These are phyloP conservation scores for Prosopocoilus inquinatus DNA, from an alignment of 2,888 invertebrate species.

Conservation along the genomic window DNA sequence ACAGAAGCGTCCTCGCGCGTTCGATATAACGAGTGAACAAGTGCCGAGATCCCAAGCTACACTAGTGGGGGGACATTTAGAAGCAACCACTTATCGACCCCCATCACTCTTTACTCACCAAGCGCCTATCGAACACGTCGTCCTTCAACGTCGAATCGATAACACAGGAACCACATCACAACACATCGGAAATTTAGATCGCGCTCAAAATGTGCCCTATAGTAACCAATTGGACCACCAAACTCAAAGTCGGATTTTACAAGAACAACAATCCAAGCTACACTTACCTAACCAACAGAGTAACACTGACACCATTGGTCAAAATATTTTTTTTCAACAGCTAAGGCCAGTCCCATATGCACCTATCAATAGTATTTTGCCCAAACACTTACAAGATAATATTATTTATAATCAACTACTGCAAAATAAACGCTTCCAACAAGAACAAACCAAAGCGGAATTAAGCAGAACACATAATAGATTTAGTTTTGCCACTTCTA, in stretches of 20 bases:
- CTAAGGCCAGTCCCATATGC: constrained; percentile 34
- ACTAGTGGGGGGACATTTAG: constrained; percentile 46
- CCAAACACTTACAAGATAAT: constrained; percentile 15
- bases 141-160: constrained; percentile 25
- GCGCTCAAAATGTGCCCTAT: constrained; percentile 15
- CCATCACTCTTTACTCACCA: constrained; percentile 32
- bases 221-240: constrained; percentile 16
- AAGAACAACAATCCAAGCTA: constrained; percentile 28
- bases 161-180: constrained; percentile 12
- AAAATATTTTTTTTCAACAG: constrained; percentile 14
- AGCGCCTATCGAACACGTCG: constrained; percentile 24
- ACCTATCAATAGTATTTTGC: constrained; percentile 34
- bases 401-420: constrained; percentile 30
- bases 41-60: constrained; percentile 8
- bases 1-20: constrained; percentile 48
- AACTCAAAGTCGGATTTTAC: constrained; percentile 28
- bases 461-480: constrained; percentile 40
- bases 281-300: constrained; percentile 34
- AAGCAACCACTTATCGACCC: constrained; percentile 51
- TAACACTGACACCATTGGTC: constrained; percentile 11
- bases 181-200: constrained; percentile 1
- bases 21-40: constrained; percentile 27
- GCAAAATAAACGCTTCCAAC: constrained; percentile 34
- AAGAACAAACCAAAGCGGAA: constrained; percentile 37
- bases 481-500: constrained; percentile 35